Percentiles rank a stretch among this genome's conserved stretches.
Evolutionary conservation across 1,140 invertebrate species (phyloP).

Genomic region (Musca domestica): DNA sequence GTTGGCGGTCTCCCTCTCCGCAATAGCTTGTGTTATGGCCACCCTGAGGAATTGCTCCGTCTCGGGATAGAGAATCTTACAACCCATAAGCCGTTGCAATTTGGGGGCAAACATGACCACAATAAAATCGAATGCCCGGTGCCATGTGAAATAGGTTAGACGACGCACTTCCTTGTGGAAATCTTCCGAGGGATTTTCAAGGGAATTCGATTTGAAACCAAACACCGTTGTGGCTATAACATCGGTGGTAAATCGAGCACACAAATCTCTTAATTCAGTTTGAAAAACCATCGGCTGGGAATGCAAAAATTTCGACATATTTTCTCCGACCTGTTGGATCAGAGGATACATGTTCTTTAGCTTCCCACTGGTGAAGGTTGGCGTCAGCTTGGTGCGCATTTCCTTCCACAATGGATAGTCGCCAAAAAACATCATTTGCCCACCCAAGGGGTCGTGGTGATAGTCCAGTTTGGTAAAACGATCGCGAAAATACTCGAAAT

Average conservation of each 20-base stretch:
- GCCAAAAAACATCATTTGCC: constrained; percentile 42
- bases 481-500: constrained; percentile 50
- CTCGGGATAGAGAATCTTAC: constrained; percentile 35
- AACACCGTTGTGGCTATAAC: constrained; percentile 61
- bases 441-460: constrained; percentile 35
- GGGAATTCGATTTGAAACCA: constrained; percentile 58
- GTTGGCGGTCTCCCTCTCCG: constrained; percentile 39
- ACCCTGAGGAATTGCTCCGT: constrained; percentile 41
- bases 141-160: constrained; percentile 57
- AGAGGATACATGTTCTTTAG: constrained; percentile 59
- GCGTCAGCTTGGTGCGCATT: constrained; percentile 57
- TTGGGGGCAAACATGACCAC: constrained; percentile 54
- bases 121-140: constrained; percentile 55
- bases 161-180: constrained; percentile 50
- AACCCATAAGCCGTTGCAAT: constrained; percentile 31
- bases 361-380: constrained; percentile 59
- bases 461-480: constrained; percentile 42
- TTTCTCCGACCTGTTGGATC: constrained; percentile 41
- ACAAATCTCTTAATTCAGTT: constrained; percentile 54
- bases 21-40: constrained; percentile 45
- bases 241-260: constrained; percentile 59
- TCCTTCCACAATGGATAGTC: constrained; percentile 55
- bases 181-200: constrained; percentile 55
- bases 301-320: constrained; percentile 29
- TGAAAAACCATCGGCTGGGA: constrained; percentile 34